Base-by-base conservation (phyloP, 2,888 invertebrate genomes). In the Heliothis peltigera region DNA sequence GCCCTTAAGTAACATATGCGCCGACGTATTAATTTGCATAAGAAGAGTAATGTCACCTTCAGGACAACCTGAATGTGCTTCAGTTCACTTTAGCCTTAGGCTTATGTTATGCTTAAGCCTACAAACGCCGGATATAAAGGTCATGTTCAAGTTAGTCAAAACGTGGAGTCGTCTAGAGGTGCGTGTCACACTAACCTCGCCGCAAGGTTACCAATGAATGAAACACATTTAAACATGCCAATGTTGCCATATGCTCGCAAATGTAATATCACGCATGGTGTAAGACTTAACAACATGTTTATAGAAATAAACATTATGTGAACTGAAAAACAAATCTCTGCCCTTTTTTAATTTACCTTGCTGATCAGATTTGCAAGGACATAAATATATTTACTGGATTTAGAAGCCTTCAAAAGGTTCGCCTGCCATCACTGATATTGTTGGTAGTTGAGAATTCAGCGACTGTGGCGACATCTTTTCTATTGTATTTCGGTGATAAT, bases 71-170 rank as follows among this genome's bases (percentile, higher is more conserved):
- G 12, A 66, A 66, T 43, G 39, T 18, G 19, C 35, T 17, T 25
- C 22, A 49, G 28, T 54, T 54, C 28, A 42, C 28, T 39, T 55
- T 53, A 39, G n/a, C 18, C 53, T 57, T 32, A 44, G 44, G 47
- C 28, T 59, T 52, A 61, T 79, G 75, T 81, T 80, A 66, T 77
- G 75, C 70, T 81, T 80, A 66, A 75, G 75, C 70, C 70, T 76
- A 78, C 68, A 57, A 66, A 51, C 58, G 55, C 67, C 78, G 82
- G 75, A 73, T 69, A 64, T 68, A 72, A 54, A 73, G 73, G 70
- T 75, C 74, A 64, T 63, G 65, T 76, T 79, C 64, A 67, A 68
- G n/a, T 70, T 67, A 82, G 83, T 80, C 83, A 83, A 84, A 84
- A 64, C 60, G 56, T 63, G 65, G 78, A 79, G 79, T 77, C 83